A percentile compares a stretch with the other conserved stretches of the same genome.
phyloP scores from a whole-genome alignment of 30 jellyfish, hydroid and myxozoan species.

The Haliclystus octoradiatus region DNA sequence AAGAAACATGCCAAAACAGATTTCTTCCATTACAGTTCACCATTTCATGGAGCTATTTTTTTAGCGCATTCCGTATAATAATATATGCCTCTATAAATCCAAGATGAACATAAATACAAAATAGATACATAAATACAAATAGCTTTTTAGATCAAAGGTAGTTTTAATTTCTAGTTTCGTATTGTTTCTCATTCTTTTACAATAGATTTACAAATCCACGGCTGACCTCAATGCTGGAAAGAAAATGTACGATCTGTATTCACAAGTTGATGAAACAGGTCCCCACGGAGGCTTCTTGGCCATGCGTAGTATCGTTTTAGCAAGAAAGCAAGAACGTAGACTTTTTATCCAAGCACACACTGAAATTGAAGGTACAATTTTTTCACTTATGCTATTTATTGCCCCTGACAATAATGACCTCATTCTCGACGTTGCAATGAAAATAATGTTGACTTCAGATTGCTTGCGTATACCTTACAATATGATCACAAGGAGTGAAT shows the following conservation, averaged over 20 bases:
- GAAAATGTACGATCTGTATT: slow-evolving; percentile 61
- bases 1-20: too few relatives aligned
- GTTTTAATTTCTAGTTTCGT: neutral
- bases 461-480: too few relatives aligned
- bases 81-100: neutral
- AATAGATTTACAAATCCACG: slow-evolving; percentile 75
- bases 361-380: slow-evolving; percentile 37
- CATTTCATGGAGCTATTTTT: neutral
- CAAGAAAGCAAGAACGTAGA: slow-evolving; percentile 79
- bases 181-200: neutral
- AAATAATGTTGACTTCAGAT: too few relatives aligned
- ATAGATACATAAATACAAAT: neutral
- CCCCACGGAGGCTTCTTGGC: slow-evolving; percentile 50
- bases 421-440: too few relatives aligned
- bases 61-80: neutral
- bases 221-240: slow-evolving; percentile 74
- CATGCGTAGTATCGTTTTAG: slow-evolving; percentile 62
- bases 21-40: too few relatives aligned
- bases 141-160: neutral
- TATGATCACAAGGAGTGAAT: too few relatives aligned
- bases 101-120: neutral
- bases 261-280: slow-evolving; percentile 38
- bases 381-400: neutral
- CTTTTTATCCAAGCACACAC: slow-evolving; percentile 91
- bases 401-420: too few relatives aligned